A percentile compares a stretch with the other conserved stretches of the same genome.
phyloP scores from a whole-genome alignment of 2,113 vertebrate species.

The Furnarius figulus region DNA sequence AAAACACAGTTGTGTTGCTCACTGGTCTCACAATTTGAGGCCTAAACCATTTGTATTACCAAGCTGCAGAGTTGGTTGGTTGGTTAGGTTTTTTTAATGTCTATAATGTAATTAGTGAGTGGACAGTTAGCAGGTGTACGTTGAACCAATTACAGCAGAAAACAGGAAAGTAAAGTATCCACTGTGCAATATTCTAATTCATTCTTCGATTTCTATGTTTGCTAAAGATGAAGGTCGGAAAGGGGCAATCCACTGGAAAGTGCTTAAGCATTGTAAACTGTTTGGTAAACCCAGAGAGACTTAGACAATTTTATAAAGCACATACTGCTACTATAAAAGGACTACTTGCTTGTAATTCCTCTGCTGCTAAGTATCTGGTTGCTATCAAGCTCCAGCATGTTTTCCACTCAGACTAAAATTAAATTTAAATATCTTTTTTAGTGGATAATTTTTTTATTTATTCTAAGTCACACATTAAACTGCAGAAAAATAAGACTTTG shows the following conservation, averaged over 20 bases:
- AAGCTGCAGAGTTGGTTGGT: neutral
- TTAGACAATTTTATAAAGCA: neutral
- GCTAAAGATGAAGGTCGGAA: neutral
- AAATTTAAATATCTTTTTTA: neutral
- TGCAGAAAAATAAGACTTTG: conserved; percentile 17
- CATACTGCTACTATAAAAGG: neutral
- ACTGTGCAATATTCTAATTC: neutral
- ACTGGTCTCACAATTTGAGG: neutral
- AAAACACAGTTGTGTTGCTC: neutral
- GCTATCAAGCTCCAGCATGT: neutral
- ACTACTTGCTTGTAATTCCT: neutral
- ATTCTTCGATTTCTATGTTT: neutral
- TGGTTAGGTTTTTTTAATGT: neutral
- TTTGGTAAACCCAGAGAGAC: neutral
- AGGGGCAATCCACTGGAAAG: fast-evolving
- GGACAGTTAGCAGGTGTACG: neutral
- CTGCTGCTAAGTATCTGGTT: neutral
- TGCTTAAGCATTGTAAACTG: neutral
- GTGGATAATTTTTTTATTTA: neutral
- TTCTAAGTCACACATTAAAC: conserved; percentile 28
- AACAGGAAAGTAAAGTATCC: neutral
- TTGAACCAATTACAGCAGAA: neutral
- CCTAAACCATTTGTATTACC: neutral
- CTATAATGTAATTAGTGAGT: neutral
- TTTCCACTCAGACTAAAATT: neutral